phyloP scores from a whole-genome alignment of 2,797 vertebrate genomes.

The Notamacropus eugenii region DNA sequence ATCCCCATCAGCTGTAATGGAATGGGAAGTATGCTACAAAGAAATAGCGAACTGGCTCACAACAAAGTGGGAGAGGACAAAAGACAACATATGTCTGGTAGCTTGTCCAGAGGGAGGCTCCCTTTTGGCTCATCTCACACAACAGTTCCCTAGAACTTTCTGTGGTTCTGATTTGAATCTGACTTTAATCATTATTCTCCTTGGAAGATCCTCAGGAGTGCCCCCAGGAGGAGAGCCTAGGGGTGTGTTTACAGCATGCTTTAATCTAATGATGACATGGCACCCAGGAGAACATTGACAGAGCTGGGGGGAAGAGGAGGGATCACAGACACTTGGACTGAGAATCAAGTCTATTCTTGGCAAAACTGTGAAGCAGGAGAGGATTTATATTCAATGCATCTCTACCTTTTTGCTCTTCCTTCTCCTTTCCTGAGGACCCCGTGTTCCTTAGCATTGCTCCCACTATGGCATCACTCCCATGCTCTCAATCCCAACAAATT shows the following conservation, averaged over 20 bases:
- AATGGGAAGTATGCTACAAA: conserved; percentile 12
- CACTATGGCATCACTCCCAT: not conserved
- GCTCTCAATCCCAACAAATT: conserved; percentile 14
- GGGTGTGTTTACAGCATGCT: not conserved
- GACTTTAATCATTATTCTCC: not conserved
- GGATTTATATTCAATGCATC: not conserved
- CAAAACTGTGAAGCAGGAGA: not conserved
- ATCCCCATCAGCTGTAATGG: not conserved
- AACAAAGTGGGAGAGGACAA: not conserved
- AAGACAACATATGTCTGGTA: not conserved
- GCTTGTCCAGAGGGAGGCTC: conserved; percentile 32
- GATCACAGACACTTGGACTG: not conserved
- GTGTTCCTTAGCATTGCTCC: not conserved
- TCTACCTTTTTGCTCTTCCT: too few relatives aligned
- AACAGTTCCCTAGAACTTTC: not conserved
- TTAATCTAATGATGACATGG: conserved; percentile 1
- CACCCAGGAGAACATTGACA: not conserved
- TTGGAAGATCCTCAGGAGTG: conserved; percentile 9
- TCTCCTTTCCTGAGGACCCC: not conserved
- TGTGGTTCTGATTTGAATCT: conserved; percentile 4
- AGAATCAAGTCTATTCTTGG: conserved; percentile 15
- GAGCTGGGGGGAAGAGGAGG: not conserved
- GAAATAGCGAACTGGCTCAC: not conserved
- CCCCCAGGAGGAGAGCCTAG: not conserved
- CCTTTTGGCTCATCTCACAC: not conserved